Evolutionary conservation across 2,113 vertebrate species (phyloP), one percentile per base, ranked within the genome.

Genomic region (Mesoclemmys tuberculata): DNA sequence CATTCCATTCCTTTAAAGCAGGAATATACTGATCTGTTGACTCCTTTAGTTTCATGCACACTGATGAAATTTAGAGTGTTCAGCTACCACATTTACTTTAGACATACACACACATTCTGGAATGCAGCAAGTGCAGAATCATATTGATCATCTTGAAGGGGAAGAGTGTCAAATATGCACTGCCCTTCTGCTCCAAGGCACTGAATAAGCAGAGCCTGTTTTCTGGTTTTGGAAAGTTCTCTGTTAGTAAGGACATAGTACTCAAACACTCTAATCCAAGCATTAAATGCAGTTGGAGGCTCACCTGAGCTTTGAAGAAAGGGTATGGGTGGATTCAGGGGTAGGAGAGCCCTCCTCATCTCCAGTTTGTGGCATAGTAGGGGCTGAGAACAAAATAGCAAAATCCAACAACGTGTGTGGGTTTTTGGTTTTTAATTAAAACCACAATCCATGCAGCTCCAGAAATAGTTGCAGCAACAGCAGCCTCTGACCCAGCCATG

Each of bases 1-100:
- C 79, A 55, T 35, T 24, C n/a, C 27, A 26, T 12, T 83, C 6
- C 81, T 38, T 3, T n/a, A 35, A 89, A 85, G 51, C 55, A 19
- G 10, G 0, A 0, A 26, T 48, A 35, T 68, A 12, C n/a, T 1
- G 4, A 85, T 79, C 64, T 85, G 22, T 19, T 16, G 46, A 6
- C 92, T 92, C 35, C 46, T 0, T 0, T 8, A 82, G 46, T 21
- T 51, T 3, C 9, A 79, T 88, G 41, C 68, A 90, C 85, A 18
- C 58, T 68, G 29, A 19, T 41, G 74, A 52, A 19, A 38, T 81
- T 38, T 31, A 27, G 56, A 2, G 46, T 88, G 68, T 80, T 75
- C 24, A n/a, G 64, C 64, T 54, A 4, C 44, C 88, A 44, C 2
- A 29, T 10, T 52, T 82, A 8, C 82, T 91, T 86, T 74, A 77